These are phyloP conservation scores for Apodemia duryi DNA, from an alignment of 2,888 invertebrate species.

Conservation along the genomic window DNA sequence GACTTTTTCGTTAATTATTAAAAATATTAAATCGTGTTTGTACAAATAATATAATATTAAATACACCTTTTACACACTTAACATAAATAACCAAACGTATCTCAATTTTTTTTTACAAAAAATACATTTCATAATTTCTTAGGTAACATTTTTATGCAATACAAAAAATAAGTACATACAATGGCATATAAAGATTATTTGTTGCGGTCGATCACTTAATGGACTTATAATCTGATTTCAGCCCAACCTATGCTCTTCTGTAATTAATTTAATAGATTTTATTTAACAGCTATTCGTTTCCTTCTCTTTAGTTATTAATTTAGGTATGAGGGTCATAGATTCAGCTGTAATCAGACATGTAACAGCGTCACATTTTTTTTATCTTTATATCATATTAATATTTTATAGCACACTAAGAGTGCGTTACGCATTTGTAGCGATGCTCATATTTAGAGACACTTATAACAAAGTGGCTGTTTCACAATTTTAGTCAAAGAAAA, in stretches of 20 bases:
- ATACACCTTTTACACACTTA: background rate
- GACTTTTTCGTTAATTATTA: background rate
- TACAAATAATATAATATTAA: constrained; percentile 5
- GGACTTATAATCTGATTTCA: background rate
- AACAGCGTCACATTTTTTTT: too few relatives aligned
- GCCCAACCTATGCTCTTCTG: background rate
- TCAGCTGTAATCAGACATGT: too few relatives aligned
- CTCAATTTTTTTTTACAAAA: background rate
- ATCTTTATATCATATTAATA: too few relatives aligned
- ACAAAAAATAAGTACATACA: background rate
- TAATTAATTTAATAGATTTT: too few relatives aligned
- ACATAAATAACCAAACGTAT: background rate
- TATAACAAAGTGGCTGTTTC: background rate
- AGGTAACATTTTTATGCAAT: constrained; percentile 5
- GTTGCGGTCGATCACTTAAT: background rate
- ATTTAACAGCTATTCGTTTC: too few relatives aligned
- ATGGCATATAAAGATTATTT: background rate
- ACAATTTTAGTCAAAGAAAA: background rate
- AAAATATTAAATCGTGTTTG: background rate
- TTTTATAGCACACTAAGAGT: too few relatives aligned
- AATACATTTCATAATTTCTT: constrained; percentile 3
- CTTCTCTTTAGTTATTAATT: too few relatives aligned
- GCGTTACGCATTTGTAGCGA: too few relatives aligned
- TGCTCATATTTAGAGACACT: too few relatives aligned
- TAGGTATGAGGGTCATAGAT: too few relatives aligned